A percentile compares a stretch with the other conserved stretches of the same genome.
phyloP scores from a whole-genome alignment of 2,888 invertebrate genomes.

The Taenaris catops region DNA sequence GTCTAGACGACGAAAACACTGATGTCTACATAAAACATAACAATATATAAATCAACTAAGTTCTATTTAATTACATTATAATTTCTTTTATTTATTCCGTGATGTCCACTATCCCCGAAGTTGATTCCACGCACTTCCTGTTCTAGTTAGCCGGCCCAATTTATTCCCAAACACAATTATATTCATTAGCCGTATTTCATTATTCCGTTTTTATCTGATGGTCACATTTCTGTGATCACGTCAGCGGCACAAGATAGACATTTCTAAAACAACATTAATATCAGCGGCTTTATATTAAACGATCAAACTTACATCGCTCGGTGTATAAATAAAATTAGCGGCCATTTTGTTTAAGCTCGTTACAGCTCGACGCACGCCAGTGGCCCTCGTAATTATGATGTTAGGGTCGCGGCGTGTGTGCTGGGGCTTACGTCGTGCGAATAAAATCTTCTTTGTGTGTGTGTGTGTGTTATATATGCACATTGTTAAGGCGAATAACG shows the following conservation, averaged over 20 bases:
- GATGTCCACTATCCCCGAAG: too few species aligned
- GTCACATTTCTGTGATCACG: constrained; percentile 17
- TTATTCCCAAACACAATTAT: constrained; percentile 12
- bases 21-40: too few species aligned
- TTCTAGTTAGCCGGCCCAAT: constrained; percentile 6
- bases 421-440: constrained; percentile 32
- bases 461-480: constrained; percentile 25
- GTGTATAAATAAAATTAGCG: constrained; percentile 61
- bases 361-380: constrained; percentile 75
- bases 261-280: constrained; percentile 20
- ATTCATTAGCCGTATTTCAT: constrained; percentile 21
- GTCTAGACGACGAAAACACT: too few species aligned
- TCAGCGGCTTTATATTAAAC: constrained; percentile 44
- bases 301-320: constrained; percentile 54
- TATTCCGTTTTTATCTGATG: constrained; percentile 22
- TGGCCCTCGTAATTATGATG: constrained; percentile 74
- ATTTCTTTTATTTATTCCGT: too few species aligned
- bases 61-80: too few species aligned
- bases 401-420: constrained; percentile 36
- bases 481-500: constrained; percentile 6
- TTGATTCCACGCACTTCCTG: constrained; percentile 16
- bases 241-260: constrained; percentile 11
- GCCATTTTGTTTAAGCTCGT: constrained; percentile 78
- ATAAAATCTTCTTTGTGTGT: constrained; percentile 26
- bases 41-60: too few species aligned